These are phyloP conservation scores for Sciurus niger DNA, from an alignment of 2,113 vertebrate species.

Conservation along the genomic window DNA sequence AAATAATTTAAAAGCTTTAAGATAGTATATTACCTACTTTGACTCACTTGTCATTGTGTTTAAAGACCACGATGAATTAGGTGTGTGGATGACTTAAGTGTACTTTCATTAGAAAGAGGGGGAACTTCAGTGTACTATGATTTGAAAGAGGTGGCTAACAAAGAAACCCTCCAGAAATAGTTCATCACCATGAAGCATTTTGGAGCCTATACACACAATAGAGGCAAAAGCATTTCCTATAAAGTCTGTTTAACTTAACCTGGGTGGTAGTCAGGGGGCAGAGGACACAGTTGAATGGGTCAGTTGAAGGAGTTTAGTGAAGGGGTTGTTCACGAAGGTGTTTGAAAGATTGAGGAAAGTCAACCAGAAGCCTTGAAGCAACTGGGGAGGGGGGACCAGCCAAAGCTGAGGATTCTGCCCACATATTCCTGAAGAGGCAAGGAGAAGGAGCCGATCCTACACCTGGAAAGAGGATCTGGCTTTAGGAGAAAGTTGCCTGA, in stretches of 20 bases:
- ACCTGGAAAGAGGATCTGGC: not conserved
- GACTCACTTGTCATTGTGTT: not conserved
- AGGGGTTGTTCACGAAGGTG: not conserved
- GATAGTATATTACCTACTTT: not conserved
- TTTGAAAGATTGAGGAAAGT: not conserved
- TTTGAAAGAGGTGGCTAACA: not conserved
- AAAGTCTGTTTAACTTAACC: not conserved
- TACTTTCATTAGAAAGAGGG: not conserved
- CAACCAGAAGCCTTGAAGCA: not conserved
- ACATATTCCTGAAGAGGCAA: not conserved
- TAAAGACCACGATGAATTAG: constrained; percentile 7
- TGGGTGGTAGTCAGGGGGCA: not conserved
- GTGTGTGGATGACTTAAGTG: not conserved
- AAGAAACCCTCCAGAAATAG: not conserved
- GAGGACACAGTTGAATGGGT: not conserved
- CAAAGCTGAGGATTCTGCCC: not conserved
- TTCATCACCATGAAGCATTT: not conserved
- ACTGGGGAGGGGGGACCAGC: not conserved
- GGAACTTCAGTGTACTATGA: not conserved
- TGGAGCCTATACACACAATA: not conserved
- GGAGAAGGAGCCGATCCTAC: not conserved
- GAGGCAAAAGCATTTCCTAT: constrained; percentile 5
- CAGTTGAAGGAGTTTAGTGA: not conserved
- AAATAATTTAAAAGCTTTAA: constrained; percentile 46
- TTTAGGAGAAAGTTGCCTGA: not conserved